Conservation (phyloP, 2,797 vertebrate species). For the Notamacropus eugenii region DNA sequence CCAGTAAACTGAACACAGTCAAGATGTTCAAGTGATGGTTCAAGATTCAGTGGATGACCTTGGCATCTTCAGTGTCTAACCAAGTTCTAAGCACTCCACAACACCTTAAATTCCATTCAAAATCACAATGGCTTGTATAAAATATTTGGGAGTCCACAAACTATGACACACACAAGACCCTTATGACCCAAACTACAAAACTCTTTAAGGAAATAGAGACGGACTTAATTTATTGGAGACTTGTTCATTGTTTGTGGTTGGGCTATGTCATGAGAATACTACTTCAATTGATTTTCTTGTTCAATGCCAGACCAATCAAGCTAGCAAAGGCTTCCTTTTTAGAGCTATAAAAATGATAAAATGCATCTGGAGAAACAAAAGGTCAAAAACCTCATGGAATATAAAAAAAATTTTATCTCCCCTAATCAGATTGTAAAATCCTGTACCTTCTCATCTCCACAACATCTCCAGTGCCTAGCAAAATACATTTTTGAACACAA, state of each 20-base stretch:
- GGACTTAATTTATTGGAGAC: neutral
- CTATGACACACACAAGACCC: neutral
- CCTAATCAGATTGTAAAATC: neutral
- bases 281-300: neutral
- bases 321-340: neutral
- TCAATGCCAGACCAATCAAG: neutral
- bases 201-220: neutral
- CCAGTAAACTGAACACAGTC: too few species aligned
- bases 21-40: too few species aligned
- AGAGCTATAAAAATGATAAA: neutral
- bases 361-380: neutral
- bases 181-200: neutral
- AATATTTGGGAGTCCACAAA: neutral
- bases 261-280: neutral
- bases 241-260: neutral
- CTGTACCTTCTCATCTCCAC: neutral
- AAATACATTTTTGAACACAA: neutral
- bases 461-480: neutral
- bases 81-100: too few species aligned
- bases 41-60: too few species aligned
- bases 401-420: neutral
- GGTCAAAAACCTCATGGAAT: neutral
- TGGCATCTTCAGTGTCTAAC: too few species aligned
- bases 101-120: neutral
- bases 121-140: neutral